phyloP scores from a whole-genome alignment of 2,888 invertebrate species.

The Pinctada fucata region DNA sequence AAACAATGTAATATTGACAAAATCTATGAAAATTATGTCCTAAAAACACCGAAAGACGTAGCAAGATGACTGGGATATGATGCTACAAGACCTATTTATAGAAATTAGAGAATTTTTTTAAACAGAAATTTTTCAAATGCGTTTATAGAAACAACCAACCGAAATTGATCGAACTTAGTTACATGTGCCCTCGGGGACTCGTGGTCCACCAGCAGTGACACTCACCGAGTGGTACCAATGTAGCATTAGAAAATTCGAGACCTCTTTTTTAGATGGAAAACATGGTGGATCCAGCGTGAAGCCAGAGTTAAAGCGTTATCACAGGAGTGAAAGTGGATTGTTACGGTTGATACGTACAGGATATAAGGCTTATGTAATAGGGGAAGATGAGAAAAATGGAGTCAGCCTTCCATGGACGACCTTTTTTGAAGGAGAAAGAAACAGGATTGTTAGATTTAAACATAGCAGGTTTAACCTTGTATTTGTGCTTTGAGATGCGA shows the following conservation, averaged over 20 bases:
- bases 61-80: no score
- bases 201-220: constrained; percentile 17
- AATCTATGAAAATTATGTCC: no score
- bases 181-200: no score
- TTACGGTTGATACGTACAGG: constrained; percentile 41
- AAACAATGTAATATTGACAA: no score
- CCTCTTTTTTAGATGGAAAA: constrained; percentile 40
- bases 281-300: constrained; percentile 40
- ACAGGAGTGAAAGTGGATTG: constrained; percentile 47
- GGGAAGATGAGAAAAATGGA: constrained; percentile 43
- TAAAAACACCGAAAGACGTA: no score
- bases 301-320: constrained; percentile 46
- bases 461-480: constrained; percentile 27
- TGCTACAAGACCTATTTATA: no score
- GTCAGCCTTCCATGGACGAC: constrained; percentile 23
- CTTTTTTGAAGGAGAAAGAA: constrained; percentile 14
- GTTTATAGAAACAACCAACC: no score
- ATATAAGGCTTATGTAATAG: constrained; percentile 39
- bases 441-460: constrained; percentile 7
- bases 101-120: no score
- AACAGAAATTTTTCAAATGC: no score
- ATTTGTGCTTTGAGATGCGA: constrained; percentile 13
- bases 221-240: constrained; percentile 42
- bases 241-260: constrained; percentile 36
- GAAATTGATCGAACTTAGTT: no score